Evolutionary conservation across 92 coral and sea anemone genomes (phyloP), one percentile per base, ranked within the genome.

Genomic region (Metridium senile): DNA sequence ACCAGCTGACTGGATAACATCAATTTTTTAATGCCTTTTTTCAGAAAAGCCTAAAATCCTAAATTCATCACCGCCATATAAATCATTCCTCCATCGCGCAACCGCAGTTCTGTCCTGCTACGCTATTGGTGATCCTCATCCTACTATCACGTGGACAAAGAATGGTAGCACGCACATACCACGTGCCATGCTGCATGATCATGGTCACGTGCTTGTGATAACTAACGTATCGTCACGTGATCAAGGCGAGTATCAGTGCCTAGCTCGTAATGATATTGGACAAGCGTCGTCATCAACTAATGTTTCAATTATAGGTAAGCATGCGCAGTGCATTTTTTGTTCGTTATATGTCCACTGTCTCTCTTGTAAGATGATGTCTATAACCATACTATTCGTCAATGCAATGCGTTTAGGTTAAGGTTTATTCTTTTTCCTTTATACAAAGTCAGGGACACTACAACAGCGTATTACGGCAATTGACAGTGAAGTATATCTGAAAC

Each of bases 121-220:
- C 35, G 90, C 88, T 11, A 66, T 57, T 3, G 94, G 90, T 19
- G 85, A 85, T 45, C 94, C 94, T 13, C 62, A 74, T 26, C 90
- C 94, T 3, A 17, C 68, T 9, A 26, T 89, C 58, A 58, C 70
- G 35, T 89, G 94, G 94, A 75, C 58, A 26, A 88, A 78, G 77
- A 66, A 82, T 22, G 83, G 77, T 0, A 63, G 65, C 32, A 61
- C 43, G 51, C 73, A 69, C 61, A 75, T 74, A 52, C 64, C 75
- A 62, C 77, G 82, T 72, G 68, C 52, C 20, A 58, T 25, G 22
- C 43, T 85, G 27, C 78, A 62, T 26, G 77, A 39, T 28, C 53
- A 80, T 61, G 57, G 76, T 31, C 74, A 54, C 34, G 76, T 80
- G 62, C 79, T 85, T 10, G 64, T 80, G 66, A 85, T 85, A 51